Evolutionary conservation across 2,113 vertebrate species (phyloP), one percentile per base, ranked within the genome.

Genomic region (Oncorhynchus keta): DNA sequence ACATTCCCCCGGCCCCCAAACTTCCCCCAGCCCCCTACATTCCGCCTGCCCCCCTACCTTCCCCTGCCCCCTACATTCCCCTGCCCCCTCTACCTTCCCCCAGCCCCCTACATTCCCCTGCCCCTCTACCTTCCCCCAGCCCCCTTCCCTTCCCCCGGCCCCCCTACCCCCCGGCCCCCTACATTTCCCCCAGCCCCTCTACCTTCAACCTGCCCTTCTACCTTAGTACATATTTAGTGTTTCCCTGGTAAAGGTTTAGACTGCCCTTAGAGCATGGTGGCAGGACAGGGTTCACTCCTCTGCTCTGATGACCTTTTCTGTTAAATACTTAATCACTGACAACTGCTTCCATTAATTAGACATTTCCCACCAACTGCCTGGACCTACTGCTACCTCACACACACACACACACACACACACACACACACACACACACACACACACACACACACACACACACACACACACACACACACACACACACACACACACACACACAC

Each of bases 321-420:
- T 93, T 93, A 91, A 89, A 92, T 89, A 93, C 93, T 92, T 93
- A 94, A 95, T 98, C 96, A 94, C 95, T 97, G 96, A 96, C 97
- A 97, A 97, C 97, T 96, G 97, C 96, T 97, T 96, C 94, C 94
- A 95, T 96, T 97, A 98, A 99, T 98, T 98, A 99, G 95, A 89
- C 77, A 79, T 80, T 86, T 85, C 75, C 64, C 70, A 89, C 88
- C 91, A 88, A 89, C 88, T 89, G 86, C 87, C 24, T 24, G 24
- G 24, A 3, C 72, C 76, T 64, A 55, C 70, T 6, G 6, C 72
- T 45, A 49, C 35, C 76, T 20, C 74, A 74, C 70, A 51, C 82
- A 73, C 65, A 74, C 79, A 30, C 94, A 74, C 79, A 30, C 94
- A 87, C 89, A 75, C 79, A 90, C 89, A 92, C 90, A 88, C 87